Evolutionary conservation across 2,888 invertebrate genomes (phyloP).

Genomic region (Rhagonycha lutea): DNA sequence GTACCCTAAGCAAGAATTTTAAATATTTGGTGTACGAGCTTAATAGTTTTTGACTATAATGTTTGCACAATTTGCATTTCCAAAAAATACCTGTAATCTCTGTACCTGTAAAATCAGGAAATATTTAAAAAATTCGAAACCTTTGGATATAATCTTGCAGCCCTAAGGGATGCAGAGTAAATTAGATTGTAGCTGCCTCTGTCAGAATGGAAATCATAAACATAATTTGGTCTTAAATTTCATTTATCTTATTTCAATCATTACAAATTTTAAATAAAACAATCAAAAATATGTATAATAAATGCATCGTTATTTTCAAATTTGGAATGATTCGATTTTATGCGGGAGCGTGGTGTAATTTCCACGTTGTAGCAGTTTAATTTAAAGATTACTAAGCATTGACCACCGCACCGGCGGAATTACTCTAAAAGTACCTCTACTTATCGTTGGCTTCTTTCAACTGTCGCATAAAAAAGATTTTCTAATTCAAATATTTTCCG

Average conservation of each 20-base stretch:
- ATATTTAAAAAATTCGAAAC: neutral
- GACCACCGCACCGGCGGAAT: neutral
- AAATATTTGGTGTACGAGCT: too few species aligned
- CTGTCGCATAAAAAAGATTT: neutral
- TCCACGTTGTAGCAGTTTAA: neutral
- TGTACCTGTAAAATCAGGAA: too few species aligned
- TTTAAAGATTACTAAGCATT: neutral
- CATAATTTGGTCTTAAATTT: neutral
- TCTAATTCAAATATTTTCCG: neutral
- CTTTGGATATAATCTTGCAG: neutral
- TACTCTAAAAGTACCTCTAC: neutral
- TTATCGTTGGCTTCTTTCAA: neutral
- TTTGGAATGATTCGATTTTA: neutral
- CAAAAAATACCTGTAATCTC: too few species aligned
- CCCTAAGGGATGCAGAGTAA: neutral
- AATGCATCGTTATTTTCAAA: neutral
- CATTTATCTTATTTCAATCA: neutral
- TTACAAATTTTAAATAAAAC: neutral
- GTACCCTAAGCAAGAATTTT: neutral
- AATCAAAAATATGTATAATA: neutral
- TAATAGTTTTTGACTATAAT: neutral
- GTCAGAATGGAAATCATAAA: neutral
- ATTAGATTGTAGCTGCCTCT: neutral
- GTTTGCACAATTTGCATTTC: neutral
- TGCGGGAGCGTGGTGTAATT: neutral